Evolutionary conservation across 2,888 invertebrate species (phyloP).

Genomic region (Rhagium mordax): DNA sequence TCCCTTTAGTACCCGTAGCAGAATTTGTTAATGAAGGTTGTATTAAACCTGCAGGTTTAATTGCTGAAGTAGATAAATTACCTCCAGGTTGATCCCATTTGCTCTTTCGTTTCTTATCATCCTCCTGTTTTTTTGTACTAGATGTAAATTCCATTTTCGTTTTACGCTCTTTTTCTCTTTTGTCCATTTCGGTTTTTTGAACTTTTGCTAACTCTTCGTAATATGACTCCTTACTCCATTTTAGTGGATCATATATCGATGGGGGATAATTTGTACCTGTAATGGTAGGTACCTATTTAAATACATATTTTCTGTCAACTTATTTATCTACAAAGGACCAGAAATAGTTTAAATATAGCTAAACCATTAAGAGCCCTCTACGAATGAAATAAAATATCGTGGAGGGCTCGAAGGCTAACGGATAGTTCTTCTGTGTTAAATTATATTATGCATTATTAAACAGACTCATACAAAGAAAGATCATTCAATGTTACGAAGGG

Average conservation of each 20-base stretch:
- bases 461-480: no score
- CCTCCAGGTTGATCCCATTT: slow-evolving; percentile 94
- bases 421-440: no score
- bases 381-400: no score
- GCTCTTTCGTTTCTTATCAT: slow-evolving; percentile 89
- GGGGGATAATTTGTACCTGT: slow-evolving; percentile 93
- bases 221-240: slow-evolving; percentile 93
- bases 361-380: no score
- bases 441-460: no score
- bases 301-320: not conserved
- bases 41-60: slow-evolving; percentile 80
- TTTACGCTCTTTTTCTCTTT: slow-evolving; percentile 90
- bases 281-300: slow-evolving; percentile 36
- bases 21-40: slow-evolving; percentile 85
- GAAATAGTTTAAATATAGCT: no score
- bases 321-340: no score
- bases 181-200: slow-evolving; percentile 94
- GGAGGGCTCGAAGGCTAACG: no score
- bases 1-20: slow-evolving; percentile 91
- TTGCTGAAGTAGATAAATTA: slow-evolving; percentile 72
- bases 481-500: no score
- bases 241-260: slow-evolving; percentile 92
- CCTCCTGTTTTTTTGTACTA: slow-evolving; percentile 78
- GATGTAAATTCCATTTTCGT: slow-evolving; percentile 89
- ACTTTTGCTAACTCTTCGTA: slow-evolving; percentile 93